Conservation (phyloP, 1,140 invertebrate genomes). For the Chymomyza costata region DNA sequence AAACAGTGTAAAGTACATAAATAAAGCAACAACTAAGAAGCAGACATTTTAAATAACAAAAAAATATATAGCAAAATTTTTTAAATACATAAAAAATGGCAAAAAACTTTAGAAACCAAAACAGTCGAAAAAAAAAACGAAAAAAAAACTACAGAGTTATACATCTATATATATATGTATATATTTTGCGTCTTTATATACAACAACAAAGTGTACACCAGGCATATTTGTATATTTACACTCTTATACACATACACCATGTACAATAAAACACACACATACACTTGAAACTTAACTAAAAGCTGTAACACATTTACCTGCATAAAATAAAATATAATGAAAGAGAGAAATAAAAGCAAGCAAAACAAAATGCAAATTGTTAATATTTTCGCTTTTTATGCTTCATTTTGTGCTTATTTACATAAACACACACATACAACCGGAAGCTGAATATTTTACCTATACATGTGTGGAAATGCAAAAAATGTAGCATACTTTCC, state of each 20-base stretch:
- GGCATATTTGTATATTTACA: conserved; percentile 59
- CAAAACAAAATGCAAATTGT: conserved; percentile 17
- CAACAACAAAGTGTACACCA: conserved; percentile 22
- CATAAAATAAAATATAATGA: conserved; percentile 8
- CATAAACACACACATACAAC: conserved; percentile 21
- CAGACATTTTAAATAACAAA: conserved; percentile 49
- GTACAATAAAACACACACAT: background rate
- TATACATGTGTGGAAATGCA: background rate
- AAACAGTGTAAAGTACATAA: background rate
- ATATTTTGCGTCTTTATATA: conserved; percentile 67
- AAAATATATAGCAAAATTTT: conserved; percentile 45
- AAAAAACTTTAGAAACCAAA: conserved; percentile 10
- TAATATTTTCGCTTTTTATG: conserved; percentile 55
- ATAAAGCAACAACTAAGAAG: conserved; percentile 36
- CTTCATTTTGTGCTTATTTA: conserved; percentile 34
- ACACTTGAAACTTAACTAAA: background rate
- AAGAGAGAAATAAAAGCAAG: conserved; percentile 3
- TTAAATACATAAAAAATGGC: conserved; percentile 39
- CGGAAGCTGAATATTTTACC: conserved; percentile 16
- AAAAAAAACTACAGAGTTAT: conserved; percentile 17
- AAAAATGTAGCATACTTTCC: background rate
- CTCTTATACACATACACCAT: conserved; percentile 9
- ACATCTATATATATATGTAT: conserved; percentile 33
- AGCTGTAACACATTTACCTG: conserved; percentile 27
- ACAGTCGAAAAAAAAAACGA: conserved; percentile 25